Percentiles rank a stretch among this genome's conserved stretches.
phyloP scores from a whole-genome alignment of 2,113 vertebrate genomes.

The Boleophthalmus pectinirostris region DNA sequence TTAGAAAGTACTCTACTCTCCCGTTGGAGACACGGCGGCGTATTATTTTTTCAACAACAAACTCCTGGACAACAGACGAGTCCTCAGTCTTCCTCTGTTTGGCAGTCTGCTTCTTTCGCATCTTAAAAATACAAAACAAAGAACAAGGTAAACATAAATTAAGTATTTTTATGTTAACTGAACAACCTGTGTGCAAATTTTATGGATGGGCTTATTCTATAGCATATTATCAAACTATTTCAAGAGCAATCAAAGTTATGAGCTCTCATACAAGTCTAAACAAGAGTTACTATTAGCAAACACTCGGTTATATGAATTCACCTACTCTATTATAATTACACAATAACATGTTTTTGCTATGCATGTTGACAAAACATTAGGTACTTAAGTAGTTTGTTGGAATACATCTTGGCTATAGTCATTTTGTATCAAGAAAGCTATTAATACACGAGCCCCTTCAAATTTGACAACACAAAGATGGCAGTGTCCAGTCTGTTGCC shows the following conservation, averaged over 20 bases:
- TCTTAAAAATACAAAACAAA: conserved; percentile 72
- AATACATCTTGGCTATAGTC: neutral
- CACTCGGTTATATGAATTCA: too few relatives aligned
- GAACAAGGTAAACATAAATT: neutral
- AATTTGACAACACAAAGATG: conserved; percentile 9
- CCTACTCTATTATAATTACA: neutral
- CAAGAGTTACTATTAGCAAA: too few relatives aligned
- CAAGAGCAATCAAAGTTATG: too few relatives aligned
- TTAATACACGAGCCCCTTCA: neutral
- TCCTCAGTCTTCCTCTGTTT: conserved; percentile 98
- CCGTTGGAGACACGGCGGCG: conserved; percentile 90
- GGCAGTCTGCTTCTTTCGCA: conserved; percentile 99
- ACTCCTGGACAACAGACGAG: conserved; percentile 89
- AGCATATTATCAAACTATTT: too few relatives aligned
- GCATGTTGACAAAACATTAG: too few relatives aligned
- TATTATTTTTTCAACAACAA: conserved; percentile 95
- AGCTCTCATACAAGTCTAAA: too few relatives aligned
- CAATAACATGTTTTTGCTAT: neutral
- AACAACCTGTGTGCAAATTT: neutral
- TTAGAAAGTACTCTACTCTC: conserved; percentile 96
- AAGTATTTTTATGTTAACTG: neutral
- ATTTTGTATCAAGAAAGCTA: neutral
- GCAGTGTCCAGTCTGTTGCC: conserved; percentile 23
- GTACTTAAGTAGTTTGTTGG: too few relatives aligned
- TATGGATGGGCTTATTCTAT: too few relatives aligned